Evolutionary conservation across 2,888 invertebrate genomes (phyloP), one percentile per base, ranked within the genome.

Genomic region (Protonemura montana): DNA sequence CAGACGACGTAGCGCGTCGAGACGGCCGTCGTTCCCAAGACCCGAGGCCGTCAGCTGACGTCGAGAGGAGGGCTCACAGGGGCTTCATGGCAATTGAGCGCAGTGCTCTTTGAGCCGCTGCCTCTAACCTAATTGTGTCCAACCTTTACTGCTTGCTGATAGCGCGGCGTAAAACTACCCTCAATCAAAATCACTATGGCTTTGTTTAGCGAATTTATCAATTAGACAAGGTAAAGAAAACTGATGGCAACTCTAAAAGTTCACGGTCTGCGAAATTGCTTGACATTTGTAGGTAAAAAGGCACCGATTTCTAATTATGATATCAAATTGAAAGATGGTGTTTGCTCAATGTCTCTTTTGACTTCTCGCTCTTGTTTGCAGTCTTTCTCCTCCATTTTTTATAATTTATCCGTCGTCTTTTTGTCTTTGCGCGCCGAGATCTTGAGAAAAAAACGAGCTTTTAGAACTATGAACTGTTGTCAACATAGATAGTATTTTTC

Each of bases 141-240:
- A 59, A 59, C 59, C 59, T 59, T 59, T 59, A 59, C 59, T 59
- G 59, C 59, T 59, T 59, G 59, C 59, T 59, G 59, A 59, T 59
- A 59, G 59, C 16, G 59, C 59, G 13, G 6, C 16, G 21, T 59
- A 59, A 59, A 59, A 59, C 59, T 16, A 13, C 13, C 1, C 21
- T 59, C 59, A 13, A 59, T 59, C 59, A 59, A 59, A 59, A 59
- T 59, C 59, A 1, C 59, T 10, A 59, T 59, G 59, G 59, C 59
- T 59, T 59, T 59, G 59, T 59, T 59, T 59, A 59, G 59, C 16
- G 59, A 59, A 59, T 59, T 59, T 59, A 59, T 59, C 59, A 59
- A 59, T 59, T 59, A 59, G 59, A 59, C 59, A 10, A 59, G 59
- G 59, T 59, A 21, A 59, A 59, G 13, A 21, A 59, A 59, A 21